These are phyloP conservation scores for Elegia similella DNA, from an alignment of 2,888 invertebrate species.

Conservation along the genomic window DNA sequence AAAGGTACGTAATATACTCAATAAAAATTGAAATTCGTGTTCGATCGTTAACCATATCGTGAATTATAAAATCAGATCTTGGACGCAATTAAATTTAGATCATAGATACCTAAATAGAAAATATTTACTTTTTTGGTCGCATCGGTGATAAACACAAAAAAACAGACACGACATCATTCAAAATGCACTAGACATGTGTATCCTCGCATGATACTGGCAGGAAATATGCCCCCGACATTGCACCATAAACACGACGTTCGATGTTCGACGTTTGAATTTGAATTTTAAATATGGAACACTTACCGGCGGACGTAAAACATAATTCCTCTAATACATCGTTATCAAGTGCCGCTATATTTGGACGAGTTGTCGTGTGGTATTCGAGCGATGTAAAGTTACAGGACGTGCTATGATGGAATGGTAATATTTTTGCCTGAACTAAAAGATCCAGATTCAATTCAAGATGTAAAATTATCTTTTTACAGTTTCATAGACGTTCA, in stretches of 20 bases:
- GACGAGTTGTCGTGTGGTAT: constrained; percentile 57
- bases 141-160: no score
- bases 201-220: constrained; percentile 5
- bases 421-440: no score
- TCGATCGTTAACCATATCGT: no score
- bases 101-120: no score
- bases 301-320: constrained; percentile 65
- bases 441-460: no score
- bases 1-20: no score
- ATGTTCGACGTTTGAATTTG: constrained; percentile 44
- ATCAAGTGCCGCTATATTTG: constrained; percentile 74
- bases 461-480: no score
- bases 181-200: background rate
- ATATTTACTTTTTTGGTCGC: no score
- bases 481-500: no score
- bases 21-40: no score
- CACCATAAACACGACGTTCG: constrained; percentile 29
- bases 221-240: constrained; percentile 19
- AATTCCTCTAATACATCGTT: constrained; percentile 70
- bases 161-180: background rate
- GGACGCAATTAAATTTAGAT: no score
- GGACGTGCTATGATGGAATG: constrained; percentile 31
- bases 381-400: constrained; percentile 30
- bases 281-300: constrained; percentile 67
- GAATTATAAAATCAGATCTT: no score